A percentile compares a stretch with the other conserved stretches of the same genome.
phyloP scores from a whole-genome alignment of 2,797 vertebrate genomes.

The Xenopus petersii region DNA sequence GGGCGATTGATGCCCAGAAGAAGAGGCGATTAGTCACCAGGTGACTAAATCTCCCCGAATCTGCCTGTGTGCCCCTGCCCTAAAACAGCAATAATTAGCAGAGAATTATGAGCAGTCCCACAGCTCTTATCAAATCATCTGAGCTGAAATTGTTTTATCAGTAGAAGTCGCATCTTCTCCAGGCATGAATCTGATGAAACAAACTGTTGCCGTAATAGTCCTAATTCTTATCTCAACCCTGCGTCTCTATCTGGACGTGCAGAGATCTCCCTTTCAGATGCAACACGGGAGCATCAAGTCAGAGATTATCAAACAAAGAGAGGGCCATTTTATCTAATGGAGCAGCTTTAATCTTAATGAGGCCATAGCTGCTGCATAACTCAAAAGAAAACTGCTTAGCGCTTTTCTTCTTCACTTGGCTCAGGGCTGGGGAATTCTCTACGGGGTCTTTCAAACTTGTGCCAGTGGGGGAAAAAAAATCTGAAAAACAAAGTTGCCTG shows the following conservation, averaged over 20 bases:
- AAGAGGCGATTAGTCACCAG: too few species aligned
- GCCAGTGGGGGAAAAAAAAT: background rate
- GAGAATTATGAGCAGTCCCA: constrained; percentile 11
- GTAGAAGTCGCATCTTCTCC: constrained; percentile 27
- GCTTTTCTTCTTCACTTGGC: constrained; percentile 8
- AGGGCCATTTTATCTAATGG: constrained; percentile 43
- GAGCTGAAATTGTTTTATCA: constrained; percentile 35
- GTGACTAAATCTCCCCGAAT: too few species aligned
- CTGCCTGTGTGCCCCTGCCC: too few species aligned
- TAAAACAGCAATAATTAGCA: constrained; percentile 17
- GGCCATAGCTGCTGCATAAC: constrained; percentile 7
- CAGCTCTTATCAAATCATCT: constrained; percentile 21
- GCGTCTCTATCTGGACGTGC: constrained; percentile 24
- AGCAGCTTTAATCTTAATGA: constrained; percentile 42
- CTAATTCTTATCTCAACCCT: constrained; percentile 40
- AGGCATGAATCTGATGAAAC: constrained; percentile 35
- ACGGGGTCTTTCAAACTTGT: constrained; percentile 21
- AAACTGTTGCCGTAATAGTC: constrained; percentile 25
- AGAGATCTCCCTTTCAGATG: constrained; percentile 33
- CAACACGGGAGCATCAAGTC: constrained; percentile 24
- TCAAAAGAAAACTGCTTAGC: constrained; percentile 11
- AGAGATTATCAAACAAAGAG: constrained; percentile 43
- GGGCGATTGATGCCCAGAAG: too few species aligned
- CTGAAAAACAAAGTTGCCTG: constrained; percentile 14
- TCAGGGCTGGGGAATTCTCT: constrained; percentile 17